Conservation (phyloP, 2,113 vertebrate species). For the Muntiacus muntjak region DNA sequence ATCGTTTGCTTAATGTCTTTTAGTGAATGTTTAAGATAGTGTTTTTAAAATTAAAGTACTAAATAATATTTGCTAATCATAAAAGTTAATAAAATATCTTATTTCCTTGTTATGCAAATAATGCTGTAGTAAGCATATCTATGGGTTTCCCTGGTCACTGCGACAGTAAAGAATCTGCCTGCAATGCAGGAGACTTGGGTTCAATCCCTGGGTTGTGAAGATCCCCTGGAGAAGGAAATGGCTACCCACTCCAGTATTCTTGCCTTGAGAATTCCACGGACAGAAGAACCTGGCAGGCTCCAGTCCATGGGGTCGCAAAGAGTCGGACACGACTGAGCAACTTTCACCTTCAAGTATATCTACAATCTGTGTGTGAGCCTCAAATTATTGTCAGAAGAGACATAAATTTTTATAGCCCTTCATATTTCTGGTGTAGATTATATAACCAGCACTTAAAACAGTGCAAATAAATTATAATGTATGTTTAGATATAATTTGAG, state of each 20-base stretch:
- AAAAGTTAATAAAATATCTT: background rate
- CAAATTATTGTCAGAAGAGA: background rate
- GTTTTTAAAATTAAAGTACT: constrained; percentile 34
- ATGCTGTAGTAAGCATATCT: background rate
- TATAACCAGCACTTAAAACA: constrained; percentile 3
- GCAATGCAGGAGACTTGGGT: background rate
- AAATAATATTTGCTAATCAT: background rate
- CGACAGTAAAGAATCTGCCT: background rate
- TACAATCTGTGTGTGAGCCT: background rate
- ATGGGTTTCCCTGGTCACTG: background rate
- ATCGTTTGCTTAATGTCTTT: background rate
- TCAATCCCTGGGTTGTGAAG: background rate
- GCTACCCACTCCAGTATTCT: background rate
- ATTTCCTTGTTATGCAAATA: background rate
- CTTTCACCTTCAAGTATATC: background rate
- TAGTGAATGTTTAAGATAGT: background rate
- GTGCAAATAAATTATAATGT: background rate
- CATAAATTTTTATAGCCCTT: background rate
- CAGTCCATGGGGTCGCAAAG: background rate
- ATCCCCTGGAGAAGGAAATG: background rate
- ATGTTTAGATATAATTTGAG: background rate
- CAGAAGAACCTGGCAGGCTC: background rate
- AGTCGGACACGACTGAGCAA: background rate
- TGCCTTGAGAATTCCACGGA: background rate
- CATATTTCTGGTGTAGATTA: background rate